A percentile compares a stretch with the other conserved stretches of the same genome.
phyloP scores from a whole-genome alignment of 2,888 invertebrate genomes.

The Silvanus unidentatus region DNA sequence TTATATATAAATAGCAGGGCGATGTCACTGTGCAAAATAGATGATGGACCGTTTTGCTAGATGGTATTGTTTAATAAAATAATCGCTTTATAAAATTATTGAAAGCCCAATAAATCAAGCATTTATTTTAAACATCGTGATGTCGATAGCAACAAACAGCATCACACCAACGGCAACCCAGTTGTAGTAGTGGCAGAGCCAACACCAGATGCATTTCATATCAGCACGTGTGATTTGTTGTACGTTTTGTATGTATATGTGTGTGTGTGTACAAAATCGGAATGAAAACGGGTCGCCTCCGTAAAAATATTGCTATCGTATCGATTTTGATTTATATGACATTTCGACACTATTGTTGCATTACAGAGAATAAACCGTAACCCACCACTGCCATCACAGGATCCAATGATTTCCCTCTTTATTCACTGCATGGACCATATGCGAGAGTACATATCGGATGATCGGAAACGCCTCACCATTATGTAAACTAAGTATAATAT shows the following conservation, averaged over 20 bases:
- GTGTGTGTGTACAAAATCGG: conserved; percentile 31
- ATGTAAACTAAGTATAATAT: conserved; percentile 17
- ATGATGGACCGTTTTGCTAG: conserved; percentile 27
- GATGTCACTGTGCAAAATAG: conserved; percentile 24
- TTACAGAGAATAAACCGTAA: conserved; percentile 22
- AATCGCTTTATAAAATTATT: conserved; percentile 42
- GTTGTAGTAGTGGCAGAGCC: too few relatives aligned
- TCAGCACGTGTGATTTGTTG: conserved; percentile 42
- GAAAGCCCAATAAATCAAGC: conserved; percentile 41
- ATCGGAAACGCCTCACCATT: conserved; percentile 11
- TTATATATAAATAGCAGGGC: conserved; percentile 2
- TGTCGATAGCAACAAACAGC: conserved; percentile 4
- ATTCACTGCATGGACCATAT: too few relatives aligned
- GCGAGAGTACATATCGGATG: conserved; percentile 1
- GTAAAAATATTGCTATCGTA: conserved; percentile 42
- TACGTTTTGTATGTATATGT: conserved; percentile 24
- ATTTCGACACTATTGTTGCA: conserved; percentile 40
- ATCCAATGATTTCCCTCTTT: neutral
- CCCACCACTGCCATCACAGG: conserved; percentile 6
- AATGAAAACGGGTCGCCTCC: conserved; percentile 36
- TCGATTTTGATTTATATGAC: conserved; percentile 42
- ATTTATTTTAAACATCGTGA: conserved; percentile 34
- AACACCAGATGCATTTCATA: conserved; percentile 44
- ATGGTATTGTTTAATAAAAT: conserved; percentile 41
- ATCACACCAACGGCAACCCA: too few relatives aligned